Evolutionary conservation across 2,113 vertebrate genomes (phyloP), one percentile per base, ranked within the genome.

Genomic region (Tetrax tetrax): DNA sequence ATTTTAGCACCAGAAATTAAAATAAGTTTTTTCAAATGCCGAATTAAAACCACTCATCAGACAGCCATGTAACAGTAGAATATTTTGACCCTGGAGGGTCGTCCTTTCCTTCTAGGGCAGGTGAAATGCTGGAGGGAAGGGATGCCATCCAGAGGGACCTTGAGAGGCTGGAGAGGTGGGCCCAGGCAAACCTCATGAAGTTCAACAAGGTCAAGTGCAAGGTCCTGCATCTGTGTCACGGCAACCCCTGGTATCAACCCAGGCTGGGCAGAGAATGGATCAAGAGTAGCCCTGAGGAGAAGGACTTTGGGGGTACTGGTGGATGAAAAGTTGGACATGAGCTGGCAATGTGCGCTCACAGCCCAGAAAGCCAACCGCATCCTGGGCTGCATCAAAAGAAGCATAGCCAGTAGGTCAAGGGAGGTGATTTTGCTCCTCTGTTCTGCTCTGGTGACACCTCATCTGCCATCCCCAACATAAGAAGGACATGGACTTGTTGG

Each of bases 1-100:
- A 76, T 83, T 93, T 74, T 91, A 37, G 51, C 41, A 74, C 18
- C 22, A 83, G 56, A 88, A 83, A 77, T 83, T 48, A 56, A 82
- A 84, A 79, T 6, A 0, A 66, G 2, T 38, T 54, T 14, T 61
- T 87, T 91, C 25, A 89, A 84, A 66, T 28, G 22, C 43, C 17
- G 41, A 11, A 50, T 66, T 80, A 70, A 76, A 89, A 17, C 14
- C 53, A 41, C 19, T 77, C 45, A 69, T 33, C 11, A 70, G 33
- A 69, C 16, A 72, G 54, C 45, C 27, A 61, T 1, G 0, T 74
- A 81, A 48, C 71, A 61, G 18, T 38, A 60, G 16, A 56, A 9
- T 68, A 27, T 64, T 68, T 80, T 72, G 41, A 22, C 3, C 4
- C 37, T 1, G 4, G n/a, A 72, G 33, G 18, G 23, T 88, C 18